Evolutionary conservation across 2,113 vertebrate species (phyloP).

Genomic region (Rutilus rutilus): DNA sequence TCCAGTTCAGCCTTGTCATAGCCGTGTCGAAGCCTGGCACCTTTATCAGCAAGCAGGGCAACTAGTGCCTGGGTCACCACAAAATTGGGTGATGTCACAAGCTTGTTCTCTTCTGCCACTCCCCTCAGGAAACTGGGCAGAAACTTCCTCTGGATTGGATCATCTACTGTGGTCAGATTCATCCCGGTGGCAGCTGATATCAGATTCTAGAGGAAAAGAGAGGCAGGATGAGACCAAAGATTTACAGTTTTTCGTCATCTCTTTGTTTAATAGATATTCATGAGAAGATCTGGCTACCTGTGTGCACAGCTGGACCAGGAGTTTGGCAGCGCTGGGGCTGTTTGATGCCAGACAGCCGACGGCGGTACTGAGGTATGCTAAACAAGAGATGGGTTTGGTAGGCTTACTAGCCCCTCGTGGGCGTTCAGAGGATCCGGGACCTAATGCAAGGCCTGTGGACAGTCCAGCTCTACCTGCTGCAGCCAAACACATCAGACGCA

Average conservation of each 20-base stretch:
- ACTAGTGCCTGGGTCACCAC: constrained; percentile 97
- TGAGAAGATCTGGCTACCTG: constrained; percentile 76
- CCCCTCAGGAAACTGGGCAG: constrained; percentile 94
- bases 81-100: constrained; percentile 95
- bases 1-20: constrained; percentile 94
- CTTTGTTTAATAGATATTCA: not conserved
- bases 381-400: constrained; percentile 94
- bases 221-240: not conserved
- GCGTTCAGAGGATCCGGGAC: constrained; percentile 76
- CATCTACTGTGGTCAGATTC: constrained; percentile 95
- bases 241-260: not conserved
- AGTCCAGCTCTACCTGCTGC: constrained; percentile 94
- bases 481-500: constrained; percentile 95
- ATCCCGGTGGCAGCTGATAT: constrained; percentile 97
- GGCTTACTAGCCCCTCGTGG: constrained; percentile 85
- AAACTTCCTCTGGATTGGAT: constrained; percentile 95
- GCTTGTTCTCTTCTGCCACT: constrained; percentile 95
- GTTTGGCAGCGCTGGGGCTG: constrained; percentile 91
- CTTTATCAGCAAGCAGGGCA: constrained; percentile 93
- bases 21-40: constrained; percentile 87
- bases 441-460: constrained; percentile 80
- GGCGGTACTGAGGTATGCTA: constrained; percentile 95
- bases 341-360: constrained; percentile 97
- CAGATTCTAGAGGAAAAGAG: constrained; percentile 82
- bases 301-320: constrained; percentile 94